These are phyloP conservation scores for Schrankia costaestrigalis DNA, from an alignment of 2,888 invertebrate species.

Conservation along the genomic window DNA sequence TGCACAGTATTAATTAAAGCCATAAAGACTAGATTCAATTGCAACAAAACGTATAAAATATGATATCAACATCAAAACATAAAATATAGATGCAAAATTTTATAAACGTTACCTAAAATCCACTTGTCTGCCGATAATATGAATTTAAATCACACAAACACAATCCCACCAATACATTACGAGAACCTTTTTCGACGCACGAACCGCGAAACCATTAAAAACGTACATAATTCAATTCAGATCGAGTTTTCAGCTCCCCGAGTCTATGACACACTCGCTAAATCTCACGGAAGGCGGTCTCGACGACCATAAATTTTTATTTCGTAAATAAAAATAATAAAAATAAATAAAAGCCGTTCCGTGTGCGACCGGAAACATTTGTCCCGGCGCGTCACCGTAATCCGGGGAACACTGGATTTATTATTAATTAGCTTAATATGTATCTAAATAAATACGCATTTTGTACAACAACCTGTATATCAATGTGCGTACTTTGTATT, in stretches of 20 bases:
- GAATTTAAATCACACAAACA: constrained; percentile 57
- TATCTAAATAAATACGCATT: constrained; percentile 41
- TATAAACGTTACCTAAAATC: constrained; percentile 28
- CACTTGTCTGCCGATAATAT: constrained; percentile 46
- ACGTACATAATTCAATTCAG: constrained; percentile 71
- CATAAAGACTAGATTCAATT: too few species aligned
- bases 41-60: constrained; percentile 1
- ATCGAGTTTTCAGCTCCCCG: constrained; percentile 65
- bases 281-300: constrained; percentile 78
- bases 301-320: constrained; percentile 72
- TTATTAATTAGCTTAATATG: constrained; percentile 74
- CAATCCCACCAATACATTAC: constrained; percentile 61
- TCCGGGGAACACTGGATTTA: constrained; percentile 73
- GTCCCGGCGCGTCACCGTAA: constrained; percentile 72
- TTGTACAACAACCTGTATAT: constrained; percentile 36
- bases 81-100: constrained; percentile 12
- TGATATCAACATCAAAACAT: constrained; percentile 11
- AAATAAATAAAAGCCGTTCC: constrained; percentile 68
- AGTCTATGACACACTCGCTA: constrained; percentile 77
- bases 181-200: constrained; percentile 51
- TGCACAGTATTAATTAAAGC: too few species aligned
- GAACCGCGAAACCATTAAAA: constrained; percentile 65
- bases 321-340: constrained; percentile 77
- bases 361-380: constrained; percentile 74
- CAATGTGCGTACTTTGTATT: constrained; percentile 2